These are phyloP conservation scores for Bagarius yarrelli DNA, from an alignment of 2,113 vertebrate species.

Conservation along the genomic window DNA sequence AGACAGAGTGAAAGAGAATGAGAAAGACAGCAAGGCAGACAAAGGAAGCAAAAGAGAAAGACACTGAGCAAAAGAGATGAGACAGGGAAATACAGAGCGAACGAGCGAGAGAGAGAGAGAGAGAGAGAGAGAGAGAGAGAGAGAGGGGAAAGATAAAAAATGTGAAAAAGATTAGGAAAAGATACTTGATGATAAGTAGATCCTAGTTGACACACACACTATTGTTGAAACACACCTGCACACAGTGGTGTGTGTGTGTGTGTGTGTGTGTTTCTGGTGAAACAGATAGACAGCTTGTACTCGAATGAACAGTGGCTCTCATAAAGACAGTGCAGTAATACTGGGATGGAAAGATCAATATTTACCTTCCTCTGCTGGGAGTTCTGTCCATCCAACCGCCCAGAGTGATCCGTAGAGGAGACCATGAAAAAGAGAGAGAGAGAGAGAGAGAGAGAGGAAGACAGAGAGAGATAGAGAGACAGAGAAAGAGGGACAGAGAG, in stretches of 20 bases:
- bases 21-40: no score
- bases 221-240: no score
- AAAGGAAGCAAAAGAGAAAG: no score
- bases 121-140: background rate
- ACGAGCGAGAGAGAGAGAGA: background rate
- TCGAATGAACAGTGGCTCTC: slow-evolving; percentile 47
- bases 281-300: slow-evolving; percentile 34
- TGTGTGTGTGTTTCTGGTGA: no score
- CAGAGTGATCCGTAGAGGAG: slow-evolving; percentile 50
- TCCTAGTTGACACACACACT: no score
- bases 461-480: slow-evolving; percentile 1
- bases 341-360: slow-evolving; percentile 69
- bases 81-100: no score
- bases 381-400: slow-evolving; percentile 67
- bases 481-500: no score
- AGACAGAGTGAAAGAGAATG: no score
- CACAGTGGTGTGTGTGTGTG: no score
- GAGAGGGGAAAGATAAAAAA: background rate
- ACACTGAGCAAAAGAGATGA: no score
- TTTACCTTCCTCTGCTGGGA: slow-evolving; percentile 83
- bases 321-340: slow-evolving; percentile 51
- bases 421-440: slow-evolving; percentile 27
- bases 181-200: no score
- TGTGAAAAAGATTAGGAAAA: background rate
- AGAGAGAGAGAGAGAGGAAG: background rate